Evolutionary conservation across 2,888 invertebrate genomes (phyloP).

Genomic region (Cheilosia vulpina): DNA sequence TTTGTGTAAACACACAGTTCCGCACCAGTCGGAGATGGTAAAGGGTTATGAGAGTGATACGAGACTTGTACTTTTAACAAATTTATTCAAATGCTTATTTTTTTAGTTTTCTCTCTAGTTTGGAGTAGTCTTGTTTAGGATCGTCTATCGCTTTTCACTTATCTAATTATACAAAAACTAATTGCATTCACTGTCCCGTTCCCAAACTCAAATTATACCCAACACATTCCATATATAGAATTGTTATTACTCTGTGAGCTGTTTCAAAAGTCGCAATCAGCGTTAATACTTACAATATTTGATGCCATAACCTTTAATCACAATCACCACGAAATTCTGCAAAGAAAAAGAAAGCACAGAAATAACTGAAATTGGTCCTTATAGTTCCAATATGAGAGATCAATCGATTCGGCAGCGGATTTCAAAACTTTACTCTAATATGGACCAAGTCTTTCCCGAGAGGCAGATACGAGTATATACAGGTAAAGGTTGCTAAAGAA

Average conservation of each 20-base stretch:
- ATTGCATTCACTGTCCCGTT: too few relatives aligned
- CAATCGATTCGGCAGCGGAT: background rate
- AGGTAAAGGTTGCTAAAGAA: background rate
- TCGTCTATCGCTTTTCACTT: too few relatives aligned
- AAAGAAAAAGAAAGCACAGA: constrained; percentile 13
- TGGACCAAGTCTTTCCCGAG: background rate
- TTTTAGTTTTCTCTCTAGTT: too few relatives aligned
- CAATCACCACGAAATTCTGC: constrained; percentile 22
- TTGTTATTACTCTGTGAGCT: background rate
- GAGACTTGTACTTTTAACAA: too few relatives aligned
- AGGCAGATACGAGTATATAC: too few relatives aligned
- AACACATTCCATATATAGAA: background rate
- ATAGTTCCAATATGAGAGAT: background rate
- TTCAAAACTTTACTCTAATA: constrained; percentile 2
- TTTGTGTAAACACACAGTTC: too few relatives aligned
- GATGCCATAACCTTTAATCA: constrained; percentile 57
- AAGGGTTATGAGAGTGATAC: too few relatives aligned
- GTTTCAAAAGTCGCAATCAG: background rate
- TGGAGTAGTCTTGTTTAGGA: too few relatives aligned
- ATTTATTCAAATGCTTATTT: too few relatives aligned
- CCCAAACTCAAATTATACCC: too few relatives aligned
- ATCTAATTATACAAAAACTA: too few relatives aligned
- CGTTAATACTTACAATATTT: constrained; percentile 53
- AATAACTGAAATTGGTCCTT: background rate
- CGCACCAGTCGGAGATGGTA: too few relatives aligned